Conservation (phyloP, 2,888 invertebrate species). For the Drosophila parthenogenetica region DNA sequence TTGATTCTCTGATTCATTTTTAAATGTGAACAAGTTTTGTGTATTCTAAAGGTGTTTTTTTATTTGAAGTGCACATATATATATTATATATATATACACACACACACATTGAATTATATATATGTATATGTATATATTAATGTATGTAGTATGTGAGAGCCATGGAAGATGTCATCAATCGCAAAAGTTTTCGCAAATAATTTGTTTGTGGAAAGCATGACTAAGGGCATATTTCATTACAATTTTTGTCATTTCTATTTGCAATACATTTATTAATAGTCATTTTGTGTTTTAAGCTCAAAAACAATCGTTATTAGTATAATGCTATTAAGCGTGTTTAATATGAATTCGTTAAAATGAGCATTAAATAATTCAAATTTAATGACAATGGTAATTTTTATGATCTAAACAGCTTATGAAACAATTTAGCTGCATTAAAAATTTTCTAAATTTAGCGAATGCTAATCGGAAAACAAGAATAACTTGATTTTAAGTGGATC, state of each 20-base stretch:
- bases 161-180: conserved; percentile 22
- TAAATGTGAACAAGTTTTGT: conserved; percentile 34
- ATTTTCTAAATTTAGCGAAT: background rate
- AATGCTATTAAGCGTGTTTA: background rate
- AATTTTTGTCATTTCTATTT: conserved; percentile 2
- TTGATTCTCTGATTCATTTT: conserved; percentile 41
- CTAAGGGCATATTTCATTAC: conserved; percentile 6
- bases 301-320: background rate
- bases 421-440: background rate
- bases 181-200: conserved; percentile 18
- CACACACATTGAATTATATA: background rate
- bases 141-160: background rate
- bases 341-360: background rate
- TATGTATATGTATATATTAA: background rate
- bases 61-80: background rate
- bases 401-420: background rate
- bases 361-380: background rate
- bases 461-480: background rate
- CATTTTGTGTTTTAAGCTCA: background rate
- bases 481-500: conserved; percentile 2
- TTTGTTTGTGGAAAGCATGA: conserved; percentile 13
- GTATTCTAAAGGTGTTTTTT: conserved; percentile 14
- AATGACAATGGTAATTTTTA: background rate
- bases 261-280: conserved; percentile 1
- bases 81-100: too few species aligned